phyloP scores from a whole-genome alignment of 1,140 invertebrate species.

The Neodiprion virginianus region DNA sequence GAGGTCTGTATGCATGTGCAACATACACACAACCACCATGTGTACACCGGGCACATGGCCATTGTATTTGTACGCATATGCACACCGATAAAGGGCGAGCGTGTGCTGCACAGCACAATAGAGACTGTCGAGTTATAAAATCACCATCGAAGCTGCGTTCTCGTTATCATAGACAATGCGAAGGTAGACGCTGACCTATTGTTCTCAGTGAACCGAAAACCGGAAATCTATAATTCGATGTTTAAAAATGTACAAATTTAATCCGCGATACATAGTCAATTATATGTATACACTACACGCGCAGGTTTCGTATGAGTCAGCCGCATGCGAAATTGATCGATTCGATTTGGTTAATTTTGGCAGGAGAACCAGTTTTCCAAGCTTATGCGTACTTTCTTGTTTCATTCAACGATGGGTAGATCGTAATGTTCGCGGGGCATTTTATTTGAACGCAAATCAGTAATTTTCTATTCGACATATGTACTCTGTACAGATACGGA shows the following conservation, averaged over 20 bases:
- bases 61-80: background rate
- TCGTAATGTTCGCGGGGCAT: too few relatives aligned
- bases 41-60: too few relatives aligned
- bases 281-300: too few relatives aligned
- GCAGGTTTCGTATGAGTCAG: too few relatives aligned
- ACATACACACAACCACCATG: too few relatives aligned
- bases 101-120: background rate
- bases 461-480: too few relatives aligned
- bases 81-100: background rate
- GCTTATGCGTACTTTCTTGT: too few relatives aligned
- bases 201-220: constrained; percentile 1
- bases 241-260: background rate
- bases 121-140: background rate
- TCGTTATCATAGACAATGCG: background rate
- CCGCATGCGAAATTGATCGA: background rate
- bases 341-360: background rate
- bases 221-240: background rate
- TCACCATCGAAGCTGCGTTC: background rate
- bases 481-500: too few relatives aligned
- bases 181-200: background rate
- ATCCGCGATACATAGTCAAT: too few relatives aligned
- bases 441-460: too few relatives aligned
- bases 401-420: too few relatives aligned
- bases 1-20: too few relatives aligned
- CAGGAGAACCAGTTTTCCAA: background rate